These are phyloP conservation scores for Campopleginae sp. DNA, from an alignment of 2,888 invertebrate genomes.

Conservation along the genomic window DNA sequence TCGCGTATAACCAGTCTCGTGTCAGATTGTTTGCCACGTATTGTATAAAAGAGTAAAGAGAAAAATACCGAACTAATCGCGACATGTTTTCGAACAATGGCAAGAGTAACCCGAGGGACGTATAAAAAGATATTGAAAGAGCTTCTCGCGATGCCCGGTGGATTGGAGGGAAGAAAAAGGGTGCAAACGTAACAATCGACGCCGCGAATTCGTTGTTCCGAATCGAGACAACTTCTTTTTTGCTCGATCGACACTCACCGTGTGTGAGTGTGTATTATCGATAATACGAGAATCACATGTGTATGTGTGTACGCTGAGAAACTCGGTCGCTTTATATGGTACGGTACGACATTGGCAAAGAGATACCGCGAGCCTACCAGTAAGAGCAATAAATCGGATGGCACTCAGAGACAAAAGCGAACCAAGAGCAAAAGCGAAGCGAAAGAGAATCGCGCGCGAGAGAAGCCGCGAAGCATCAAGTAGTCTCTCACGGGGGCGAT, in stretches of 20 bases:
- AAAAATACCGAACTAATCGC: slow-evolving; percentile 67
- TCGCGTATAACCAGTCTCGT: slow-evolving; percentile 21
- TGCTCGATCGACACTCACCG: neutral
- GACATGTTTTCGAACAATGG: slow-evolving; percentile 64
- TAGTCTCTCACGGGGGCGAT: slow-evolving; percentile 59
- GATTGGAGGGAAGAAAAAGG: slow-evolving; percentile 33
- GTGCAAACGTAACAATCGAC: slow-evolving; percentile 68
- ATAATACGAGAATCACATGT: slow-evolving; percentile 15
- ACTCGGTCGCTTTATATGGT: slow-evolving; percentile 66
- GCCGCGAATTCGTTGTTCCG: slow-evolving; percentile 65
- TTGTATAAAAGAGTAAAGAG: slow-evolving; percentile 35
- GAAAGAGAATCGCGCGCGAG: slow-evolving; percentile 43
- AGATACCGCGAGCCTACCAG: slow-evolving; percentile 69
- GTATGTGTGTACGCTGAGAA: slow-evolving; percentile 26
- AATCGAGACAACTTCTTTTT: slow-evolving; percentile 50
- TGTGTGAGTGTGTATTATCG: neutral
- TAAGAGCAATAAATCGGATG: slow-evolving; percentile 71
- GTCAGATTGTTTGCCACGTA: slow-evolving; percentile 43
- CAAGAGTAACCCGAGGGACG: slow-evolving; percentile 27
- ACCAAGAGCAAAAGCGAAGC: slow-evolving; percentile 39
- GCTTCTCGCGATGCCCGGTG: neutral
- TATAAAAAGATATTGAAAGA: slow-evolving; percentile 37
- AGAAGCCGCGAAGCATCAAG: slow-evolving; percentile 58
- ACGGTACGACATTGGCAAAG: slow-evolving; percentile 69
- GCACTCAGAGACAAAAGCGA: slow-evolving; percentile 71